These are phyloP conservation scores for Pilophorus perplexus DNA, from an alignment of 2,888 invertebrate species.

Conservation along the genomic window DNA sequence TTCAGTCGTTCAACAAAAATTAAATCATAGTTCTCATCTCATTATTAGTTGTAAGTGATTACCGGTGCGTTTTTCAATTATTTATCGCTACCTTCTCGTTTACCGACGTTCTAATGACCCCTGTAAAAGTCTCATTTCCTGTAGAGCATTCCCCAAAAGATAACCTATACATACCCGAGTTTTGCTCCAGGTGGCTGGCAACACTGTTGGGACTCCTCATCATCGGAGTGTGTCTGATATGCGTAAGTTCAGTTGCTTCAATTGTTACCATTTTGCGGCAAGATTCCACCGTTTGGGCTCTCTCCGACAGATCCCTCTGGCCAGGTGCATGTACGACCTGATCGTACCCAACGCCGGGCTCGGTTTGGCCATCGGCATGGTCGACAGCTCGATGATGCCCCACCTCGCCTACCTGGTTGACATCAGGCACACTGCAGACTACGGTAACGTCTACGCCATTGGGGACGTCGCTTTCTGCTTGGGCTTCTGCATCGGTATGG, in stretches of 20 bases:
- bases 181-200: constrained; percentile 93
- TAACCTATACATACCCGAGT: too few species aligned
- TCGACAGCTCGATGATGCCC: constrained; percentile 99
- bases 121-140: too few species aligned
- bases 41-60: too few species aligned
- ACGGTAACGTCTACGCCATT: constrained; percentile 98
- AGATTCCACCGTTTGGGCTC: constrained; percentile 37
- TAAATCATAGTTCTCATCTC: too few species aligned
- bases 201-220: constrained; percentile 89
- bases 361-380: constrained; percentile 99
- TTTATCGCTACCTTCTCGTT: too few species aligned
- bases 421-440: constrained; percentile 93
- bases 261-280: constrained; percentile 35
- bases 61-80: too few species aligned
- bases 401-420: constrained; percentile 96
- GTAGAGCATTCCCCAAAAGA: too few species aligned
- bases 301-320: constrained; percentile 80
- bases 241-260: constrained; percentile 78
- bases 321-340: constrained; percentile 83
- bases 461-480: constrained; percentile 98
- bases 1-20: too few species aligned
- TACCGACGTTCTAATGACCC: too few species aligned
- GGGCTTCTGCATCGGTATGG: constrained; percentile 68
- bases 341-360: constrained; percentile 95
- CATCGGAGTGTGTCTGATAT: constrained; percentile 88